Evolutionary conservation across 2,888 invertebrate species (phyloP), one percentile per base, ranked within the genome.

Genomic region (Napeogenes inachia): DNA sequence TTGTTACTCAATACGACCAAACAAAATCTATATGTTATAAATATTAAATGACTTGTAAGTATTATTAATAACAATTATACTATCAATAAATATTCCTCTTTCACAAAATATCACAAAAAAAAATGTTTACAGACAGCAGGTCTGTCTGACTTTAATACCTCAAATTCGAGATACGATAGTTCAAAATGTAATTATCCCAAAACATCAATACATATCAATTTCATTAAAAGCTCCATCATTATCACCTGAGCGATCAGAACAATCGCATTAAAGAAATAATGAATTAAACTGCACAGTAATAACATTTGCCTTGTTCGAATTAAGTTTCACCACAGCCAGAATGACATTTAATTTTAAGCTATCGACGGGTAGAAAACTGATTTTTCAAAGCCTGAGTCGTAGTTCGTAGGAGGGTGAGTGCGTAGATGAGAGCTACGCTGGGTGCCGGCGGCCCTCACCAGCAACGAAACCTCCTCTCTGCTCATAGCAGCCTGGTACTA

Each of bases 301-400:
- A 83, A 79, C 79, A 85, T 85, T 82, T 84, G 82, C 81, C 81
- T 82, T 81, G 82, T 71, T 82, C 84, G 84, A 84, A 89, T 88
- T 86, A 87, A 87, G 82, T 83, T 79, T 83, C 84, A 89, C 89
- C 89, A 81, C 90, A 85, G 73, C 77, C 78, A 72, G 84, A 82
- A 84, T 89, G 88, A 87, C 87, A 80, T 90, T 88, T 87, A 87
- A 90, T 89, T 89, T 87, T 82, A 87, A 85, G 84, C 82, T 83
- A 85, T 87, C 78, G 82, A 82, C 79, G 77, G 79, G 80, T 71
- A 83, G 84, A 85, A 87, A 86, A 84, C 82, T 84, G 84, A 82
- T 85, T 87, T 71, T 84, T 84, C 79, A 83, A 80, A 78, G 82
- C 78, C 62, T 68, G 64, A 66, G 70, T 69, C 68, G 73, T 64